A percentile compares a stretch with the other conserved stretches of the same genome.
phyloP scores from a whole-genome alignment of 2,113 vertebrate genomes.

The Stomatorhinus ivindoensis region DNA sequence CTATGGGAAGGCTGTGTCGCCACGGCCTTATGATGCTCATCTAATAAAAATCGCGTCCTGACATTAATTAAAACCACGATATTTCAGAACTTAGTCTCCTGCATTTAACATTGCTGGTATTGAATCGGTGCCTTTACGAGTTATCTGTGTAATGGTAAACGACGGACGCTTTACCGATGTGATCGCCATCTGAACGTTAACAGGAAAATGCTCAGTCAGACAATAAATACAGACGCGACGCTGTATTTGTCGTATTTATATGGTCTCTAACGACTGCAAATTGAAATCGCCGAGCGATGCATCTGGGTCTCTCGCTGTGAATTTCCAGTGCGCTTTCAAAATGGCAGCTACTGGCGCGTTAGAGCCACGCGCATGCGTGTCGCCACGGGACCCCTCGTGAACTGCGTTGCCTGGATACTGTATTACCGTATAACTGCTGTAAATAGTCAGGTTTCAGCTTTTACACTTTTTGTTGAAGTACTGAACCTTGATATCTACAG shows the following conservation, averaged over 20 bases:
- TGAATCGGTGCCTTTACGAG: background rate
- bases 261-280: background rate
- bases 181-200: background rate
- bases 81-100: conserved; percentile 1
- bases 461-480: background rate
- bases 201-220: background rate
- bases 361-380: background rate
- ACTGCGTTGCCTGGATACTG: background rate
- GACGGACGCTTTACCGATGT: background rate
- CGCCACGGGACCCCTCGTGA: background rate
- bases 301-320: background rate
- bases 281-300: background rate
- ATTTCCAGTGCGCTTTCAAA: background rate
- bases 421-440: background rate
- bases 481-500: background rate
- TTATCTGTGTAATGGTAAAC: background rate
- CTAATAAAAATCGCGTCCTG: background rate
- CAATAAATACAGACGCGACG: background rate
- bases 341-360: background rate
- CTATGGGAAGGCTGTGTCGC: background rate
- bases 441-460: background rate
- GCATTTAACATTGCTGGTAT: background rate
- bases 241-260: background rate
- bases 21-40: background rate
- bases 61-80: conserved; percentile 20